Percentiles rank a stretch among this genome's conserved stretches.
phyloP scores from a whole-genome alignment of 2,113 vertebrate genomes.

The Oncorhynchus keta region DNA sequence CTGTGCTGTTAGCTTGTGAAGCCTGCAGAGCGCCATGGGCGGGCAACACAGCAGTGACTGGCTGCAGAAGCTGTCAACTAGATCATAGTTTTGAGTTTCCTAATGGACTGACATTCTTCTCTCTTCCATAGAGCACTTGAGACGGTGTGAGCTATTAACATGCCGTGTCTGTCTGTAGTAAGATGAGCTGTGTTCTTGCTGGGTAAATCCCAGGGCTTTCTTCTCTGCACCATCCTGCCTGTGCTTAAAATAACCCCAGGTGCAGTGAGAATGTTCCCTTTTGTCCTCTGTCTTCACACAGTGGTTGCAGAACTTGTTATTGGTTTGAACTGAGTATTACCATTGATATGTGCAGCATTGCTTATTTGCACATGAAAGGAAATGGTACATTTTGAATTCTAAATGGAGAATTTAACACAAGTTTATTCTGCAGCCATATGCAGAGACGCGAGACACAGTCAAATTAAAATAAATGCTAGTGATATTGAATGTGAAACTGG shows the following conservation, averaged over 20 bases:
- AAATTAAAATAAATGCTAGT: not conserved
- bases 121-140: not conserved
- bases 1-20: not conserved
- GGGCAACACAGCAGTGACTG: not conserved
- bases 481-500: not conserved
- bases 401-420: not conserved
- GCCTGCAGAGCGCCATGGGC: not conserved
- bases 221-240: slow-evolving; percentile 34
- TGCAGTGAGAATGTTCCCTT: slow-evolving; percentile 22
- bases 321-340: slow-evolving; percentile 4
- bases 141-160: not conserved
- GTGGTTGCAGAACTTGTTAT: slow-evolving; percentile 30
- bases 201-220: slow-evolving; percentile 35
- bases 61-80: not conserved
- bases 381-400: not conserved
- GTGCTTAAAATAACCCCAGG: slow-evolving; percentile 46
- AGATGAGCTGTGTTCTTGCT: slow-evolving; percentile 21
- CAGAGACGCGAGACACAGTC: not conserved
- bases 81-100: not conserved
- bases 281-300: slow-evolving; percentile 16
- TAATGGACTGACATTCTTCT: not conserved
- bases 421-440: not conserved
- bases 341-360: not conserved
- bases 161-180: slow-evolving; percentile 28
- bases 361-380: not conserved